Conservation (phyloP, 1,140 invertebrate genomes). For the Tyrophagus putrescentiae region DNA sequence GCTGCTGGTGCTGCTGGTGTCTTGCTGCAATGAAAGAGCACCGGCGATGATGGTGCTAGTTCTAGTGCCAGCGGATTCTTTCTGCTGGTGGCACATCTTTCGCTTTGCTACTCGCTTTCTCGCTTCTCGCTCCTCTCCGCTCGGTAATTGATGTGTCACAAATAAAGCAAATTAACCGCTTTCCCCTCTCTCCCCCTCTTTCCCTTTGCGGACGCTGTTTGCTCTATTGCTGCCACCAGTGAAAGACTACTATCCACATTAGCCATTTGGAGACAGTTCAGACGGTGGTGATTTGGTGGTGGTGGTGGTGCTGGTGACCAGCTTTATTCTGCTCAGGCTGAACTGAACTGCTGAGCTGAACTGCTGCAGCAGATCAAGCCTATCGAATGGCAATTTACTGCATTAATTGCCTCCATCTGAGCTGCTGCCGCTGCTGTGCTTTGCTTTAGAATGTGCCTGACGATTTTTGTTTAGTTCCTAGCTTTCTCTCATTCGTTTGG, state of each 20-base stretch:
- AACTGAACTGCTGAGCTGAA: neutral
- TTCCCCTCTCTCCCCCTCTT: neutral
- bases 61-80: neutral
- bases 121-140: neutral
- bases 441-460: neutral
- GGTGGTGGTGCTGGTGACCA: too few species aligned
- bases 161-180: slow-evolving; percentile 17
- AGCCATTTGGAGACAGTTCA: too few species aligned
- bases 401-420: slow-evolving; percentile 4
- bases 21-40: neutral
- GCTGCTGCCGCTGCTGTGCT: neutral
- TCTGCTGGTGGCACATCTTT: neutral
- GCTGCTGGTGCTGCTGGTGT: neutral
- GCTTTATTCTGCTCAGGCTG: neutral
- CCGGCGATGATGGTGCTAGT: neutral
- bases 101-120: neutral
- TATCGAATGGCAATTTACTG: slow-evolving; percentile 13
- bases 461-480: too few species aligned
- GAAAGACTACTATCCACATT: too few species aligned
- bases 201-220: too few species aligned
- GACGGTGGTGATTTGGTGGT: too few species aligned
- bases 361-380: neutral
- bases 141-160: slow-evolving; percentile 23
- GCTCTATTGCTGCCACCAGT: too few species aligned
- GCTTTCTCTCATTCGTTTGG: too few species aligned